Evolutionary conservation across 2,888 invertebrate species (phyloP).

Genomic region (Lasioglossum vierecki): DNA sequence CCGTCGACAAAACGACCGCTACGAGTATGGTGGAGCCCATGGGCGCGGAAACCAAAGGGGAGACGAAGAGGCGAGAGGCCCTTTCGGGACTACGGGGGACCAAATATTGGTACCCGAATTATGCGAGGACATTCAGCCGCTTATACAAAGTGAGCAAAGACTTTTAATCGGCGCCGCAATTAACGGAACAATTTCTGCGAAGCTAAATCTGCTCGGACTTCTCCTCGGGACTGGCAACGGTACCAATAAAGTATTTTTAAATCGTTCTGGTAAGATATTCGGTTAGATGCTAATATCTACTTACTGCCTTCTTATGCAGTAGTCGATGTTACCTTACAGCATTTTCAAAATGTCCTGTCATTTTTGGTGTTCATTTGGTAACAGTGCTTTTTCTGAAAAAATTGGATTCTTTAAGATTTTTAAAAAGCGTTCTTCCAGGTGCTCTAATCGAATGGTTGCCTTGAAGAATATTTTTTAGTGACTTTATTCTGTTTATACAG

Average conservation of each 20-base stretch:
- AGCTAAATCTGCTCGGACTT: not conserved
- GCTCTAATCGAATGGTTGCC: not conserved
- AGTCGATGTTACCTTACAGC: not conserved
- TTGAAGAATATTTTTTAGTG: not conserved
- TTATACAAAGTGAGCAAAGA: not conserved
- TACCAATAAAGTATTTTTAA: not conserved
- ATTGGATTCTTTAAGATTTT: not conserved
- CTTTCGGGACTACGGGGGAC: not conserved
- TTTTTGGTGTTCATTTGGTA: no score
- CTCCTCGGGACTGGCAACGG: not conserved
- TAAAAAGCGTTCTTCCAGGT: not conserved
- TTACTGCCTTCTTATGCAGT: not conserved
- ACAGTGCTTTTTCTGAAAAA: not conserved
- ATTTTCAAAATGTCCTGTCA: not conserved
- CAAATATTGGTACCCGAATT: constrained; percentile 14
- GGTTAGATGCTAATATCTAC: not conserved
- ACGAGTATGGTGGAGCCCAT: constrained; percentile 25
- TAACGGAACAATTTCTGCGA: not conserved
- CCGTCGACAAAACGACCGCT: constrained; percentile 32
- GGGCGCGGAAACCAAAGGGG: not conserved
- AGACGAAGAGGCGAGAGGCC: not conserved
- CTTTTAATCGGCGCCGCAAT: constrained; percentile 7
- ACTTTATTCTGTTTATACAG: no score
- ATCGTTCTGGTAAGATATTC: not conserved
- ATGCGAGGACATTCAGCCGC: not conserved